Conservation (phyloP, 2,888 invertebrate genomes). For the Polia nebulosa region DNA sequence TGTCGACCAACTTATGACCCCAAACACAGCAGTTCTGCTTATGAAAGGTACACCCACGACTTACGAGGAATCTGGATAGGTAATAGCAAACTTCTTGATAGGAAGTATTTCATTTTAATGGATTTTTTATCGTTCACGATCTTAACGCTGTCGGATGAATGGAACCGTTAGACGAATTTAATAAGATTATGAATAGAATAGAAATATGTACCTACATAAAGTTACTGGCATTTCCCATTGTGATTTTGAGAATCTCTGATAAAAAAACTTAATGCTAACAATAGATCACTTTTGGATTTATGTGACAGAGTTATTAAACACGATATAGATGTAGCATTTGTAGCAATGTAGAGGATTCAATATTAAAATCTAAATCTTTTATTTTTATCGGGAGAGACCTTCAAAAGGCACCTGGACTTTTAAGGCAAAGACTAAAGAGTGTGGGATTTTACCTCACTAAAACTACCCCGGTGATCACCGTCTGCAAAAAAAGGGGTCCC, state of each 20-base stretch:
- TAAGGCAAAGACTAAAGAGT: too few relatives aligned
- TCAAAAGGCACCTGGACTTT: too few relatives aligned
- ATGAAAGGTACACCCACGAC: not conserved
- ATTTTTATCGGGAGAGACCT: too few relatives aligned
- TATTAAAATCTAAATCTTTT: too few relatives aligned
- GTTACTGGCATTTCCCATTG: constrained; percentile 7
- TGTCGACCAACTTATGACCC: not conserved
- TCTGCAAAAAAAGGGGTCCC: too few relatives aligned
- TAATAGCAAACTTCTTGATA: constrained; percentile 15
- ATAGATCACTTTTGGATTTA: constrained; percentile 1
- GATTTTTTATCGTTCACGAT: constrained; percentile 37
- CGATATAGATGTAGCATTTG: not conserved
- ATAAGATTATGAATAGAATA: constrained; percentile 26
- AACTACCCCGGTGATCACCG: too few relatives aligned
- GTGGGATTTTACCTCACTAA: too few relatives aligned
- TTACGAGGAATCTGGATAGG: not conserved
- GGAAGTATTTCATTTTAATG: constrained; percentile 28
- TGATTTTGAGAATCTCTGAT: constrained; percentile 8
- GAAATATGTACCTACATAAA: constrained; percentile 11
- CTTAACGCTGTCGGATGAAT: constrained; percentile 3
- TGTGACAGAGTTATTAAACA: not conserved
- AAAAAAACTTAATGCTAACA: constrained; percentile 18
- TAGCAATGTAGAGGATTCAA: not conserved
- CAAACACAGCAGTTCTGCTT: not conserved
- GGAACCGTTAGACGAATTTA: constrained; percentile 23